Base-by-base conservation (phyloP, 2,113 vertebrate species). In the Gobiocypris rarus region DNA sequence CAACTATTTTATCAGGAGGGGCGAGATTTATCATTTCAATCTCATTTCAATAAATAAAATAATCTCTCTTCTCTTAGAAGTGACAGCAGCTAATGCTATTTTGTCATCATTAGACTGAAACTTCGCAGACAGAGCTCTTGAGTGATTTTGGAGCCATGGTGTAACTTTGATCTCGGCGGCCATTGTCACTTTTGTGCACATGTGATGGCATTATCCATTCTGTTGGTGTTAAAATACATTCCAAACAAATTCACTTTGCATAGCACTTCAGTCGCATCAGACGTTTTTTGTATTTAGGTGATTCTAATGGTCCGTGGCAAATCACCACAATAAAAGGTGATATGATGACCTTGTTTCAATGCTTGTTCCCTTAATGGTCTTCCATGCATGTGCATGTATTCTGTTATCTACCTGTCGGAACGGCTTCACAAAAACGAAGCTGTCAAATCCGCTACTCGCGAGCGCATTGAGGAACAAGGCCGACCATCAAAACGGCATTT, bases 21-120 rank as follows among this genome's bases (percentile, higher is more conserved):
- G 93, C 93, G 95, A 96, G 96, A 96, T 96, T 94, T 96, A 96
- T 96, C 91, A 96, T 96, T 97, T 96, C 95, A 95, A 95, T 97
- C 95, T 95, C 96, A 96, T 97, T 98, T 98, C 96, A 98, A 96
- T 96, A 96, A 97, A 97, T 96, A 96, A 97, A 98, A 95, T 96
- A 95, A 96, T 97, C 95, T 96, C 93, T 93, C 93, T 97, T 92
- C 92, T 96, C 88, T 90, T 92, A 73, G 87, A 92, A 94, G 93
- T 96, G 94, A 96, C 96, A 96, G 95, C 93, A 95, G 94, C 93
- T 97, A 97, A 96, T 96, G 94, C 91, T 95, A 97, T 98, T 98
- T 95, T 95, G 95, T 96, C 96, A 97, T 97, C 95, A 94, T 89
- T 93, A 90, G 89, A 92, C 91, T 92, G 93, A 96, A 97, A 96